These are phyloP conservation scores for Agrochola lota DNA, from an alignment of 2,888 invertebrate species.

Conservation along the genomic window DNA sequence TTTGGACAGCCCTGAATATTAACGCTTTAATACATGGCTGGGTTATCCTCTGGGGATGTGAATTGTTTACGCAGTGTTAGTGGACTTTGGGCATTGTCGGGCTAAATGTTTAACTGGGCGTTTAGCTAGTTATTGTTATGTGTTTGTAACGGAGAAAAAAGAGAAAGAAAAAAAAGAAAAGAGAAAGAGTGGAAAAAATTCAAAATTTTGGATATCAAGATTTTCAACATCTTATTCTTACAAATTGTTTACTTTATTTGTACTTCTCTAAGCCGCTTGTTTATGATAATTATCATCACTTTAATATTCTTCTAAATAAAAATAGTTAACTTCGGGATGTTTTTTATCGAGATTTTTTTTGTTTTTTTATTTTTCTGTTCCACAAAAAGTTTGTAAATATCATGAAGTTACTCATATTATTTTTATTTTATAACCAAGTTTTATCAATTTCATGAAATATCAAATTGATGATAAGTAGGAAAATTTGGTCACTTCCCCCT, in stretches of 20 bases:
- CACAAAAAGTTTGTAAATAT: too few relatives aligned
- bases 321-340: too few relatives aligned
- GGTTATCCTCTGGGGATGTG: slow-evolving; percentile 36
- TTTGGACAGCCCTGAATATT: slow-evolving; percentile 42
- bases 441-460: too few relatives aligned
- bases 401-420: too few relatives aligned
- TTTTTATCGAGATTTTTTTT: too few relatives aligned
- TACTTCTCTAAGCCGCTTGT: not conserved
- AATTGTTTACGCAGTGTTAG: slow-evolving; percentile 48
- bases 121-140: slow-evolving; percentile 22
- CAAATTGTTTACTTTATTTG: not conserved
- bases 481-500: too few relatives aligned
- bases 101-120: slow-evolving; percentile 27
- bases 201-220: not conserved
- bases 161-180: too few relatives aligned
- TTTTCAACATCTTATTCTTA: not conserved
- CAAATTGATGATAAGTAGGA: too few relatives aligned
- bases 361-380: too few relatives aligned
- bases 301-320: not conserved
- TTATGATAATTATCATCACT: not conserved
- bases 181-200: not conserved
- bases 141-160: not conserved
- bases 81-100: slow-evolving; percentile 27
- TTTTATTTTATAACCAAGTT: too few relatives aligned
- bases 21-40: slow-evolving; percentile 31